Evolutionary conservation across 2,797 vertebrate species (phyloP).

Genomic region (Anabas testudineus): DNA sequence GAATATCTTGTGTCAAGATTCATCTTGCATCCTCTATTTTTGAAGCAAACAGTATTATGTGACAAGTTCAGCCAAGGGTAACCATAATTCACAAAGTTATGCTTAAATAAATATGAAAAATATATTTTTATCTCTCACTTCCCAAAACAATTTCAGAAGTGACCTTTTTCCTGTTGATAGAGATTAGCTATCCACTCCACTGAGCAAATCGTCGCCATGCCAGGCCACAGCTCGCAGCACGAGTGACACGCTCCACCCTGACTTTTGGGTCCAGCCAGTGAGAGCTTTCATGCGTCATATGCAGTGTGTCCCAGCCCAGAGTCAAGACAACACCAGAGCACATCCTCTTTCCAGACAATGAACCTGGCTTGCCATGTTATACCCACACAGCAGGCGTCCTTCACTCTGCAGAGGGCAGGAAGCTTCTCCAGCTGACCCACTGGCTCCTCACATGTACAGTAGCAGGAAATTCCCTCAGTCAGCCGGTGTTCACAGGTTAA

Average conservation of each 20-base stretch:
- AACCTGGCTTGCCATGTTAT: constrained; percentile 79
- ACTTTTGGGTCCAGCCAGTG: constrained; percentile 83
- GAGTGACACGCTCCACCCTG: constrained; percentile 80
- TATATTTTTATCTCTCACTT: neutral
- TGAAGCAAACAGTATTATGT: neutral
- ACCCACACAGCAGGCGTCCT: constrained; percentile 83
- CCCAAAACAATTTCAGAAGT: neutral
- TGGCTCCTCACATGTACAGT: constrained; percentile 78
- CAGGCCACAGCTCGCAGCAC: constrained; percentile 43
- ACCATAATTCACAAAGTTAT: neutral
- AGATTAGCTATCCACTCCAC: neutral
- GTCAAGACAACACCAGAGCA: constrained; percentile 84
- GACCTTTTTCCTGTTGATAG: constrained; percentile 28
- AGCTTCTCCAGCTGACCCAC: constrained; percentile 82
- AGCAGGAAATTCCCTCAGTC: constrained; percentile 78
- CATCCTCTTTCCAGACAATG: constrained; percentile 93
- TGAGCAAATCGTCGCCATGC: constrained; percentile 72
- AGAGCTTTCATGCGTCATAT: constrained; percentile 92
- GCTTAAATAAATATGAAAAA: neutral
- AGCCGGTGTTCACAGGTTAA: constrained; percentile 62
- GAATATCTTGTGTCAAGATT: neutral
- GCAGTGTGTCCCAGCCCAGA: constrained; percentile 83
- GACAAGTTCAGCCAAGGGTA: constrained; percentile 9
- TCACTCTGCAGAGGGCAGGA: constrained; percentile 79
- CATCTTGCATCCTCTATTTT: neutral